phyloP scores from a whole-genome alignment of 2,113 vertebrate genomes.

The Engraulis encrasicolus region DNA sequence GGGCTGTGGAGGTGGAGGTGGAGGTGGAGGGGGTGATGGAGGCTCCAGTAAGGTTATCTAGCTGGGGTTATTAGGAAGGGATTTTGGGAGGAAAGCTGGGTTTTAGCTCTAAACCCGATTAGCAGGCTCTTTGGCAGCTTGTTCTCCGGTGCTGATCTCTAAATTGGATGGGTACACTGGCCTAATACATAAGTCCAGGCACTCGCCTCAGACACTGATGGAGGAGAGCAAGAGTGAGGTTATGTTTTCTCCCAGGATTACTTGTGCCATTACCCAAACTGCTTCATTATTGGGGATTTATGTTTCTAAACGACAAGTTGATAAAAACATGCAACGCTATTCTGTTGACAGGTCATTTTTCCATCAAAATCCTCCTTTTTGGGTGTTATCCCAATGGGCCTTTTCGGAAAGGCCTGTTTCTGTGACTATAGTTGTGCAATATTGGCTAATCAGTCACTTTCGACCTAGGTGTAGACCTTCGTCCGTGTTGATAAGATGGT shows the following conservation, averaged over 20 bases:
- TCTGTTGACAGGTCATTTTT: neutral
- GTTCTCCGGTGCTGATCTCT: slow-evolving; percentile 33
- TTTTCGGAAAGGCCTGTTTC: neutral
- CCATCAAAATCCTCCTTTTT: neutral
- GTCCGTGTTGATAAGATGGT: neutral
- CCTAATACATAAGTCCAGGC: neutral
- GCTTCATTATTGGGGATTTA: neutral
- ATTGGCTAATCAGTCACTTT: slow-evolving; percentile 10
- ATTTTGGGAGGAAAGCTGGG: slow-evolving; percentile 48
- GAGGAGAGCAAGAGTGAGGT: too few relatives aligned
- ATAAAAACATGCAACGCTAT: neutral
- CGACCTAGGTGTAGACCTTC: neutral
- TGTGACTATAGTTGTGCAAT: neutral
- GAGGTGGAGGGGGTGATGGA: too few relatives aligned
- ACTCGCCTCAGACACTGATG: neutral
- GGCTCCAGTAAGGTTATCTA: slow-evolving; percentile 45
- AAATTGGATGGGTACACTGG: slow-evolving; percentile 23
- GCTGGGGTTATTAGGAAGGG: slow-evolving; percentile 45
- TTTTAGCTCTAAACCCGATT: slow-evolving; percentile 56
- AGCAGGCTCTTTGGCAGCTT: slow-evolving; percentile 49
- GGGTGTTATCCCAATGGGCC: neutral
- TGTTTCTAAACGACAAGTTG: neutral
- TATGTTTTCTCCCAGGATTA: neutral
- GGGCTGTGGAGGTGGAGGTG: neutral
- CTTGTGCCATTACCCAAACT: neutral